These are phyloP conservation scores for Butorides virescens DNA, from an alignment of 2,113 vertebrate genomes.

Conservation along the genomic window DNA sequence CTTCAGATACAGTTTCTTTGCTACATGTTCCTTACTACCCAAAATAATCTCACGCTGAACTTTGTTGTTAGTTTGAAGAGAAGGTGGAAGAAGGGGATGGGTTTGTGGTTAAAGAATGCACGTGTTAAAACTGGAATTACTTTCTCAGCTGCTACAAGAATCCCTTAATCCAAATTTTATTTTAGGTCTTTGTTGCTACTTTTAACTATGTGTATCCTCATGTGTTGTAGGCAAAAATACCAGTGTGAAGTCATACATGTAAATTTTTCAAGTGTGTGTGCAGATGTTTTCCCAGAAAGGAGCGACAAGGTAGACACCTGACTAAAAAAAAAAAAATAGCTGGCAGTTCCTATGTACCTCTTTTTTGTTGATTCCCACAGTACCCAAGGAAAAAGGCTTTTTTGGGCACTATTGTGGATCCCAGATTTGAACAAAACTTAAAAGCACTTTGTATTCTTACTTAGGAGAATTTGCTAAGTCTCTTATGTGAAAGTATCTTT, in stretches of 20 bases:
- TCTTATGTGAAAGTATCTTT: not conserved
- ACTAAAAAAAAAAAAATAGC: not conserved
- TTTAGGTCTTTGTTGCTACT: not conserved
- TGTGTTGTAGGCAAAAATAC: not conserved
- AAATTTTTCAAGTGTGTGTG: not conserved
- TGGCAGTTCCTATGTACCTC: not conserved
- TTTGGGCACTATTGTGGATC: not conserved
- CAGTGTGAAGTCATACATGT: not conserved
- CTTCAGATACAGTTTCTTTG: not conserved
- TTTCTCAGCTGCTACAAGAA: not conserved
- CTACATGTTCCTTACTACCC: not conserved
- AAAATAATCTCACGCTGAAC: not conserved
- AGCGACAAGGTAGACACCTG: not conserved
- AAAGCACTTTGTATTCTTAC: not conserved
- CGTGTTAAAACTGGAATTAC: not conserved
- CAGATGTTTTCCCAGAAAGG: not conserved
- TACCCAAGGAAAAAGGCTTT: not conserved
- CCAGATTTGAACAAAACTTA: not conserved
- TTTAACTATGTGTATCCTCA: not conserved
- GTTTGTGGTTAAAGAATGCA: not conserved
- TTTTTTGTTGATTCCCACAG: not conserved
- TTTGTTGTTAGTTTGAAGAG: not conserved
- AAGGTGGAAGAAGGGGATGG: not conserved
- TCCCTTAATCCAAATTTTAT: not conserved
- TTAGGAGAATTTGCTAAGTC: not conserved